Base-by-base conservation (phyloP, 2,888 invertebrate species). In the Charanyca ferruginea region DNA sequence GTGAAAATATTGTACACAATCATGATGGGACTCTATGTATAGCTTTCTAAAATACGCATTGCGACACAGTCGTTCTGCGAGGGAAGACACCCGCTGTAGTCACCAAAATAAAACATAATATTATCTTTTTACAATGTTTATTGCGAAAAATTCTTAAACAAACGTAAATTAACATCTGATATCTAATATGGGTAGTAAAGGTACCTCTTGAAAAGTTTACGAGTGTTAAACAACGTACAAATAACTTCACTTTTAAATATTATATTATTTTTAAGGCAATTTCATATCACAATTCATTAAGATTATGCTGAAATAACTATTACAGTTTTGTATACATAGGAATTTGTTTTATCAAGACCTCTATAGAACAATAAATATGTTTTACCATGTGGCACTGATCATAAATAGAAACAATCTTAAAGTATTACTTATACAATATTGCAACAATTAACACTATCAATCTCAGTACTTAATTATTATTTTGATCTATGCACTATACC, bases 201-300 rank as follows among this genome's bases (percentile, higher is more conserved):
- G 83, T 87, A 87, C 82, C 79, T 64, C 80, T 80, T 85, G 81
- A 86, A 84, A 83, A 85, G 80, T 81, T 79, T 79, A 78, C 74
- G 67, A 70, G 53, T 65, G 62, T 60, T 45, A 23, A 32, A 52
- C 66, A 48, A 70, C 60, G 55, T 62, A 73, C 63, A 73, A 59
- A 76, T 72, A 66, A 32, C n/a, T 70, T 70, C 65, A 67, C 64
- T 73, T 73, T 78, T 62, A 66, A 73, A 78, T 70, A 74, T 73
- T 75, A 64, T 16, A 35, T 74, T n/a, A n/a, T 74, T 69, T 81
- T 63, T 74, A 93, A 93, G 94, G 93, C 92, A 93, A 90, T 90
- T 88, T 90, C 70, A 89, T 94, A 94, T 94, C 94, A 94, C 94
- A 93, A 85, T 85, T 81, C 66, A 61, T 84, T 73, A 65, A 75